phyloP scores from a whole-genome alignment of 1,140 invertebrate species.

The Drosophila prosaltans region DNA sequence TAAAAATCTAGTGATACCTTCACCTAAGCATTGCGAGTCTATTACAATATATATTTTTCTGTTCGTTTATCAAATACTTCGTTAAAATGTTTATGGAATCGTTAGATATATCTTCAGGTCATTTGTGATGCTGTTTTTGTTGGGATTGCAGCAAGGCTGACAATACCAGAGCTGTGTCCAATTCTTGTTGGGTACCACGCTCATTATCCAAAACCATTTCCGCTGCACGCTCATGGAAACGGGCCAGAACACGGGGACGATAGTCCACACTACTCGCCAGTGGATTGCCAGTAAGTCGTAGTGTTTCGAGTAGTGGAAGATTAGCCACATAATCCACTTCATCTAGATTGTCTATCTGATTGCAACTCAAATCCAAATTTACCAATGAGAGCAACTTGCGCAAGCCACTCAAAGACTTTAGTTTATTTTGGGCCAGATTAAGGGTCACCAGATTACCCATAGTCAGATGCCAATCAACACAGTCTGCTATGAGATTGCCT shows the following conservation, averaged over 20 bases:
- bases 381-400: conserved; percentile 93
- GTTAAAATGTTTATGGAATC: conserved; percentile 16
- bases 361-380: conserved; percentile 93
- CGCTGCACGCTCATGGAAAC: conserved; percentile 90
- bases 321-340: conserved; percentile 91
- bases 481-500: conserved; percentile 88
- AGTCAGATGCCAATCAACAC: conserved; percentile 91
- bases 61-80: conserved; percentile 28
- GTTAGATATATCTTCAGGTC: conserved; percentile 19
- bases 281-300: conserved; percentile 94
- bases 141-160: conserved; percentile 89
- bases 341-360: conserved; percentile 90
- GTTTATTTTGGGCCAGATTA: conserved; percentile 94
- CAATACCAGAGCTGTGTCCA: conserved; percentile 95
- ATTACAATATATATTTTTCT: background rate
- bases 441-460: conserved; percentile 94
- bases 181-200: conserved; percentile 92
- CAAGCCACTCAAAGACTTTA: conserved; percentile 90
- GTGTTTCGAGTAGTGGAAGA: conserved; percentile 93
- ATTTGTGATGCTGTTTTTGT: conserved; percentile 56
- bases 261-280: conserved; percentile 91
- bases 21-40: background rate
- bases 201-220: conserved; percentile 94
- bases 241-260: conserved; percentile 93
- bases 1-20: background rate